Evolutionary conservation across 1,140 invertebrate genomes (phyloP).

Genomic region (Eriocheir sinensis): DNA sequence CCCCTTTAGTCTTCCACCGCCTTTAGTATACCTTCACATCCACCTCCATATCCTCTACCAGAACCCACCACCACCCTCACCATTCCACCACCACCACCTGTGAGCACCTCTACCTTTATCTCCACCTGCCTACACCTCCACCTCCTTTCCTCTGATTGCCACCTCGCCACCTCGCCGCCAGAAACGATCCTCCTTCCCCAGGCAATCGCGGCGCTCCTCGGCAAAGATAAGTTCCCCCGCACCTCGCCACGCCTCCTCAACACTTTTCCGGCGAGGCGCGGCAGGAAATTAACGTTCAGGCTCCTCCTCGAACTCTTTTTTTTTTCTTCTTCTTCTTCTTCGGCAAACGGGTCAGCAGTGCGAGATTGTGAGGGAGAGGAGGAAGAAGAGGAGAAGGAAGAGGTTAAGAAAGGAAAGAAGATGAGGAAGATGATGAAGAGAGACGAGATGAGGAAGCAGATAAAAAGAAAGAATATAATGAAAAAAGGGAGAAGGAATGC

Average conservation of each 20-base stretch:
- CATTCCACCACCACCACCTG: too few species aligned
- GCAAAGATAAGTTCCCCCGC: neutral
- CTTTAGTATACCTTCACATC: too few species aligned
- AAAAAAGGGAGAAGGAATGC: too few species aligned
- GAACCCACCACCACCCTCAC: too few species aligned
- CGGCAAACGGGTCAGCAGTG: neutral
- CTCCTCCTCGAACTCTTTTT: too few species aligned
- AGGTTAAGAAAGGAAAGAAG: neutral
- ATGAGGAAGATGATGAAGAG: neutral
- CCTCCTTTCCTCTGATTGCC: neutral
- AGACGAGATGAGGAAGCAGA: too few species aligned
- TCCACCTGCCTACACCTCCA: too few species aligned
- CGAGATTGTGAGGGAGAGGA: neutral
- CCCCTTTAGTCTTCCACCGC: too few species aligned
- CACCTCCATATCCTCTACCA: too few species aligned
- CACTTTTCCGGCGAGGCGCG: constrained; percentile 35
- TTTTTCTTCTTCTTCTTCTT: too few species aligned
- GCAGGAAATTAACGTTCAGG: constrained; percentile 58
- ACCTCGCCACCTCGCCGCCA: neutral
- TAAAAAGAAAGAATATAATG: too few species aligned
- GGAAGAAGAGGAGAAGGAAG: neutral
- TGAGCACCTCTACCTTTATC: too few species aligned
- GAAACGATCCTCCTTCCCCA: neutral
- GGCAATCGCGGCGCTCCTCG: neutral
- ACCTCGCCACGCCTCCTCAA: constrained; percentile 39